A percentile compares a stretch with the other conserved stretches of the same genome.
Conservation (phyloP, 2,888 invertebrate species). For the Mythimna albipuncta region DNA sequence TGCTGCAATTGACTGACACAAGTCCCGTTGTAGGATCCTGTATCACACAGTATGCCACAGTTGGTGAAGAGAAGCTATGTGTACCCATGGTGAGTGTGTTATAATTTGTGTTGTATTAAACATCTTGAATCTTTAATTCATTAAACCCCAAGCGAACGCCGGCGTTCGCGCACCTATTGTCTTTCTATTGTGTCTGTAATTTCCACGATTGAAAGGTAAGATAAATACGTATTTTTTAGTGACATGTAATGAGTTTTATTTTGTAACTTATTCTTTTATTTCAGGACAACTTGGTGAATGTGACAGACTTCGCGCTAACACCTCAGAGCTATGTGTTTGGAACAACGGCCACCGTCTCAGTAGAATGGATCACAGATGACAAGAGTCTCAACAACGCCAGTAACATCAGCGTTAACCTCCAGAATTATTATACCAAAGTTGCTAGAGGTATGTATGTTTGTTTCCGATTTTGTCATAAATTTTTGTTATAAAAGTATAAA, state of each 20-base stretch:
- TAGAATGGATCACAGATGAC: conserved; percentile 88
- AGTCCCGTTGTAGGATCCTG: conserved; percentile 82
- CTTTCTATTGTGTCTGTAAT: too few species aligned
- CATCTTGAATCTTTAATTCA: too few species aligned
- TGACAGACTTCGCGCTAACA: conserved; percentile 81
- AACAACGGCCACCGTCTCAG: conserved; percentile 81
- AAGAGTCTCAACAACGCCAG: conserved; percentile 80
- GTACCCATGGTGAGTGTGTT: conserved; percentile 80
- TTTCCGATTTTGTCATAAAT: neutral
- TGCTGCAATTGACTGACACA: conserved; percentile 80
- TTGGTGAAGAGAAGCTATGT: conserved; percentile 85
- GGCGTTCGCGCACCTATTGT: too few species aligned
- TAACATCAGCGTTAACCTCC: conserved; percentile 83
- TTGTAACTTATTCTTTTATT: conserved; percentile 38
- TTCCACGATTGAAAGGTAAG: too few species aligned
- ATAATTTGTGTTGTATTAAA: too few species aligned
- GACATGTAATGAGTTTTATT: too few species aligned
- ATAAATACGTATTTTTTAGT: too few species aligned
- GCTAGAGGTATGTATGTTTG: conserved; percentile 85
- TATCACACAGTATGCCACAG: conserved; percentile 75
- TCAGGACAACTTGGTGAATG: conserved; percentile 83
- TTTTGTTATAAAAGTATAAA: too few species aligned
- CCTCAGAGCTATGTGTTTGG: conserved; percentile 81
- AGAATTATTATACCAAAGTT: conserved; percentile 88
- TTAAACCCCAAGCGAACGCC: too few species aligned